Percentiles rank a stretch among this genome's conserved stretches.
Conservation (phyloP, 2,888 invertebrate genomes). For the Corbicula japonica region DNA sequence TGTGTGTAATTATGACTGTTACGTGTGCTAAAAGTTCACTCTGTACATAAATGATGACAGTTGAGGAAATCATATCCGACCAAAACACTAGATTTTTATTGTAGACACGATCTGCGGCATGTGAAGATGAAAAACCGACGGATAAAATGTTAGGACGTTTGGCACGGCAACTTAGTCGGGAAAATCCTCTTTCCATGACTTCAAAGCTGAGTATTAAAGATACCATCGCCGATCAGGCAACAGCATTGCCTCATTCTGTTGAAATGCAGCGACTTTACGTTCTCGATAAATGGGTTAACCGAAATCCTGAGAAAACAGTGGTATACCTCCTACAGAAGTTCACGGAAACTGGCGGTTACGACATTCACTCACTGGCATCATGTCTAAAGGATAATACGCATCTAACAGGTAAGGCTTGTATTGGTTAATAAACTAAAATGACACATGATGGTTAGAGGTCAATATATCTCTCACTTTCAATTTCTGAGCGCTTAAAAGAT, state of each 20-base stretch:
- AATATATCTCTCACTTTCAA: too few species aligned
- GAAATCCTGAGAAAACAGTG: not conserved
- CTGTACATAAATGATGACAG: too few species aligned
- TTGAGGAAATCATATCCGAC: too few species aligned
- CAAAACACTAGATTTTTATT: not conserved
- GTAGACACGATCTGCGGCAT: not conserved
- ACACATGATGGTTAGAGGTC: too few species aligned
- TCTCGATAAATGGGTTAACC: constrained; percentile 4
- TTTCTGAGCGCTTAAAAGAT: too few species aligned
- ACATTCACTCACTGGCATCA: not conserved
- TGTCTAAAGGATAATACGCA: too few species aligned
- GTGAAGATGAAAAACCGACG: not conserved
- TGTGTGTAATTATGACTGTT: too few species aligned
- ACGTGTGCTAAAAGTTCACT: too few species aligned
- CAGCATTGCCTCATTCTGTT: not conserved
- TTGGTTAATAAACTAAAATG: too few species aligned
- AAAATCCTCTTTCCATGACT: constrained; percentile 9
- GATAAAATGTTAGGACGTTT: constrained; percentile 18
- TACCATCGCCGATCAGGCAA: not conserved
- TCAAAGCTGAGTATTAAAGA: constrained; percentile 10
- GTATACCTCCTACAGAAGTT: not conserved
- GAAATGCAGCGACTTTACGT: constrained; percentile 17
- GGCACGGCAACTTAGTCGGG: not conserved
- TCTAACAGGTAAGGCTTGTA: too few species aligned
- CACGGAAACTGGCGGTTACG: not conserved